Base-by-base conservation (phyloP, 2,888 invertebrate genomes). In the Xanthia togata region DNA sequence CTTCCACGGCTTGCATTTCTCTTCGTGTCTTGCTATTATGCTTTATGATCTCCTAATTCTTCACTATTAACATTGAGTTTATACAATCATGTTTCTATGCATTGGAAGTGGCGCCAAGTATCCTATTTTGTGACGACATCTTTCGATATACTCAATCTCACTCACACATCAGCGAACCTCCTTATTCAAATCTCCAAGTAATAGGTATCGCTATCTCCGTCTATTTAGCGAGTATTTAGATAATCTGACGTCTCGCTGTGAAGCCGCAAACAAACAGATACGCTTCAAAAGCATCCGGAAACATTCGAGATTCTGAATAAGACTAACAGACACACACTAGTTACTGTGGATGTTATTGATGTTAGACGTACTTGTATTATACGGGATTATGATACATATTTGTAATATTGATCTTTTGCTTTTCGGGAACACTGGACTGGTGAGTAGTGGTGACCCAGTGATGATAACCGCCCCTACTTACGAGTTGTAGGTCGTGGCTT, bases 191-290 rank as follows among this genome's bases (percentile, higher is more conserved):
- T 68, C 71, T 57, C 38, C 12, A 69, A 73, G 82, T 75, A 72
- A 70, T 63, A 70, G 35, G 67, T 77, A 73, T 69, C 26, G 62
- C 82, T 70, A 82, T 83, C 73, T 65, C 83, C 53, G 71, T 83
- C 73, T 76, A 78, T 75, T 73, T 79, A 86, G 75, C 76, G 76
- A 80, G 74, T 78, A 88, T 88, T 87, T 70, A 26, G 69, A 87
- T 80, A 79, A 86, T 86, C 78, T 88, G 86, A 77, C 88, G 86
- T 83, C 83, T 81, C 62, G 70, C 76, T 70, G 63, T 50, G 68
- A 73, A 72, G 70, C 83, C 69, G 65, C 82, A 76, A 81, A 77
- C 83, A 86, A 82, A 83, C 83, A 83, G 77, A 82, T 35, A 69
- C 70, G 73, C 67, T 55, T n/a, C 78, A 69, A 63, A 81, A 86